Evolutionary conservation across 2,113 vertebrate species (phyloP), one percentile per base, ranked within the genome.

Genomic region (Callipepla californica): DNA sequence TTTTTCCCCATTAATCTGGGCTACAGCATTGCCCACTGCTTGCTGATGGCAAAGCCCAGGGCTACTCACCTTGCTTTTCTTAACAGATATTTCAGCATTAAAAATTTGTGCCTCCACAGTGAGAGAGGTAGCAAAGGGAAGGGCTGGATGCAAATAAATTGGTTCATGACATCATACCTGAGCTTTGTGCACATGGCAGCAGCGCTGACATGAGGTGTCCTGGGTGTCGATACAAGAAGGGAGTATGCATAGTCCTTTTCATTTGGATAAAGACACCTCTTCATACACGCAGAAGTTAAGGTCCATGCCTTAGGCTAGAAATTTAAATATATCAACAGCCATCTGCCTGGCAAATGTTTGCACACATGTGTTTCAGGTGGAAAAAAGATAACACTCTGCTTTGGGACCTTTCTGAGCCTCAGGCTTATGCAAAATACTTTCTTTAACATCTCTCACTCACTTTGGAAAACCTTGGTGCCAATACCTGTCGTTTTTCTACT

Each of bases 281-380:
- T 36, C 47, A 55, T 18, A 50, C 6, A 14, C 2, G 4, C 8
- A 78, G 65, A 88, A 80, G 53, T 42, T 32, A 55, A 63, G 4
- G 32, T 45, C 28, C 25, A 6, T 79, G 11, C 57, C n/a, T 74
- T 68, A 50, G 28, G 59, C 51, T 78, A 69, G 62, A 81, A 79
- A 40, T 3, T 26, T 68, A 22, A 61, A 30, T 19, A 10, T 26
- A 65, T 65, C 57, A 80, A 21, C 17, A 84, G 4, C 9, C 6
- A 63, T 92, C 80, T 89, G 62, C 36, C 77, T 81, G 84, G 40
- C 48, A 95, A 89, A 91, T 90, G 38, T 59, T 82, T 80, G n/a
- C 19, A 62, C 2, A 21, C 4, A 40, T 0, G 0, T 28, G 42
- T 7, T 74, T 70, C 57, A 67, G 32, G 42, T 22, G 36, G 72